Conservation (phyloP, 2,888 invertebrate species). For the Lasioglossum morio region DNA sequence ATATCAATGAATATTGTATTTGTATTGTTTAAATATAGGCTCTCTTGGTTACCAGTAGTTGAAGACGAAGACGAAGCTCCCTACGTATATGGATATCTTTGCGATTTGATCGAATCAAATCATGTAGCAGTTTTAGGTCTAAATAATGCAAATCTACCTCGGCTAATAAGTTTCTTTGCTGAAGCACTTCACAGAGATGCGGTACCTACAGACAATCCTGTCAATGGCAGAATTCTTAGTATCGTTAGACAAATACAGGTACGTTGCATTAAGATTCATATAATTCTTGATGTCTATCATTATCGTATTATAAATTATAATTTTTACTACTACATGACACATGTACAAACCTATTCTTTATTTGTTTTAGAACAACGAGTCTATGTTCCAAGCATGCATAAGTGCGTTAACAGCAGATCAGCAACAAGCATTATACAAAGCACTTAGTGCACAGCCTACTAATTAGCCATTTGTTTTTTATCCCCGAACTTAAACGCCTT, state of each 20-base stretch:
- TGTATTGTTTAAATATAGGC: slow-evolving; percentile 84
- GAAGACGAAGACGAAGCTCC: slow-evolving; percentile 98
- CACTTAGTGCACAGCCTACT: slow-evolving; percentile 85
- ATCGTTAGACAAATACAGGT: slow-evolving; percentile 96
- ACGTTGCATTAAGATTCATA: slow-evolving; percentile 68
- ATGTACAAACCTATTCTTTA: slow-evolving; percentile 1
- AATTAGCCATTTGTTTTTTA: slow-evolving; percentile 67
- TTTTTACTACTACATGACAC: neutral
- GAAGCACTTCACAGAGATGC: slow-evolving; percentile 95
- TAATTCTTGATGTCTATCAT: neutral
- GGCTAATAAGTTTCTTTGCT: slow-evolving; percentile 94
- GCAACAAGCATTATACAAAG: slow-evolving; percentile 93
- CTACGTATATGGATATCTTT: slow-evolving; percentile 97
- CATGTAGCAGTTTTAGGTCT: slow-evolving; percentile 94
- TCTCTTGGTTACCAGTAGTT: slow-evolving; percentile 97
- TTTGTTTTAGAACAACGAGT: slow-evolving; percentile 88
- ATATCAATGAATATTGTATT: neutral
- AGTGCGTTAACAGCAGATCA: slow-evolving; percentile 91
- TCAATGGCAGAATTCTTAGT: slow-evolving; percentile 92
- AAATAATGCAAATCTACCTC: slow-evolving; percentile 95
- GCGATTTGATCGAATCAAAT: slow-evolving; percentile 96
- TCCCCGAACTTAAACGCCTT: slow-evolving; percentile 67
- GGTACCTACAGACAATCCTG: slow-evolving; percentile 90
- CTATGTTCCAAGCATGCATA: slow-evolving; percentile 93
- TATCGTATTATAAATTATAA: slow-evolving; percentile 6